A percentile compares a stretch with the other conserved stretches of the same genome.
Evolutionary conservation across 2,113 vertebrate species (phyloP).

Genomic region (Rhea americana): DNA sequence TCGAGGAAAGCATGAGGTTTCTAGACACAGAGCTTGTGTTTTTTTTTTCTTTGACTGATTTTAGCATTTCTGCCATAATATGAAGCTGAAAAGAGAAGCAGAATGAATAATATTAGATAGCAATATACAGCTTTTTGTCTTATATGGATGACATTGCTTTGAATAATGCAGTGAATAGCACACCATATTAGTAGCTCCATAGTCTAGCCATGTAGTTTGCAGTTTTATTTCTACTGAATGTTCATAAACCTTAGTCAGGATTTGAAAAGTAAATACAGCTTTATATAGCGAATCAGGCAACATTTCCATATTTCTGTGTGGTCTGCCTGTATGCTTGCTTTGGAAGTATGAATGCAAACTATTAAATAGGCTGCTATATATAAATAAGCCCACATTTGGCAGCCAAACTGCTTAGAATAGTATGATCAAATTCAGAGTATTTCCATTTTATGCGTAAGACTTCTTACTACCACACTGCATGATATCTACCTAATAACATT

Average conservation of each 20-base stretch:
- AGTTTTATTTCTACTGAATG: neutral
- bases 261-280: neutral
- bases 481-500: neutral
- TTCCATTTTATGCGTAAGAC: neutral
- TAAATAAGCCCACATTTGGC: conserved; percentile 12
- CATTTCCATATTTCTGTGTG: neutral
- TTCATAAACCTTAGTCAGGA: neutral
- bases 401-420: neutral
- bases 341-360: neutral
- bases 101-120: neutral
- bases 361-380: neutral
- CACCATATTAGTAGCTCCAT: neutral
- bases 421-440: neutral
- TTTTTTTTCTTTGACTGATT: neutral
- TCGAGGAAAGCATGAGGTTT: conserved; percentile 17
- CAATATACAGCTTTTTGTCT: neutral
- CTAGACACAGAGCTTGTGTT: neutral
- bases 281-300: neutral
- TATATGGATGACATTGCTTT: neutral
- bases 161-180: neutral
- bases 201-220: neutral
- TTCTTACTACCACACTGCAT: neutral
- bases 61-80: neutral
- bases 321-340: neutral
- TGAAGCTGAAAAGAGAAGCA: neutral